Percentiles rank a stretch among this genome's conserved stretches.
phyloP scores from a whole-genome alignment of 2,113 vertebrate genomes.

The Monopterus albus region DNA sequence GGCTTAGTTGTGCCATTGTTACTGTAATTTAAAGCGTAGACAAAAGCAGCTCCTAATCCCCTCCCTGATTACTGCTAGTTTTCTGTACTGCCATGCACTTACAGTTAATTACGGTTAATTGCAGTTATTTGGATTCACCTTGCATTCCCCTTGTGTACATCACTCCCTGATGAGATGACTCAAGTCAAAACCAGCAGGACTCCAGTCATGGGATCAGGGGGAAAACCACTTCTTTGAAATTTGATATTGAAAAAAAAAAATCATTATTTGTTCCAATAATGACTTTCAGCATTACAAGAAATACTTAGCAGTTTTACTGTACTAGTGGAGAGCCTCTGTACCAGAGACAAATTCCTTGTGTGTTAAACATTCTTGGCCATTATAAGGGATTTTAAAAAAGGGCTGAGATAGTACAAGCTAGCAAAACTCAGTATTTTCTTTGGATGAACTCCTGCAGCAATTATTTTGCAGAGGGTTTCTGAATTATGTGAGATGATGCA shows the following conservation, averaged over 20 bases:
- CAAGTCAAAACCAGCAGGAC: conserved; percentile 7
- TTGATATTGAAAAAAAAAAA: background rate
- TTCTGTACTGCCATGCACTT: conserved; percentile 32
- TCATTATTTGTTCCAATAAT: background rate
- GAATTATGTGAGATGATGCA: conserved; percentile 27
- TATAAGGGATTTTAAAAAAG: no score
- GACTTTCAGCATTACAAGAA: background rate
- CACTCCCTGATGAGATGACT: conserved; percentile 4
- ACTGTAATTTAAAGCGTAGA: background rate
- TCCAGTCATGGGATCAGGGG: background rate
- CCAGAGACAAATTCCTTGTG: no score
- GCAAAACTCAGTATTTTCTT: background rate
- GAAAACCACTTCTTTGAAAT: background rate
- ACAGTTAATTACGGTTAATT: conserved; percentile 43
- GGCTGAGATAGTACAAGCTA: background rate
- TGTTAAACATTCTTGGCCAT: no score
- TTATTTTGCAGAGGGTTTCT: conserved; percentile 26
- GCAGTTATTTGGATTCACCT: conserved; percentile 50
- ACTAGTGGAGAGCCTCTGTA: no score
- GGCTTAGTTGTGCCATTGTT: background rate
- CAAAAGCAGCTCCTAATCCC: conserved; percentile 13
- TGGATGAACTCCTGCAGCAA: conserved; percentile 23
- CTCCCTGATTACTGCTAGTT: conserved; percentile 16
- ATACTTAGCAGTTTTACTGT: no score
- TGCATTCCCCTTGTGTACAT: conserved; percentile 25